Evolutionary conservation across 2,113 vertebrate species (phyloP).

Genomic region (Nycticryphes semicollaris): DNA sequence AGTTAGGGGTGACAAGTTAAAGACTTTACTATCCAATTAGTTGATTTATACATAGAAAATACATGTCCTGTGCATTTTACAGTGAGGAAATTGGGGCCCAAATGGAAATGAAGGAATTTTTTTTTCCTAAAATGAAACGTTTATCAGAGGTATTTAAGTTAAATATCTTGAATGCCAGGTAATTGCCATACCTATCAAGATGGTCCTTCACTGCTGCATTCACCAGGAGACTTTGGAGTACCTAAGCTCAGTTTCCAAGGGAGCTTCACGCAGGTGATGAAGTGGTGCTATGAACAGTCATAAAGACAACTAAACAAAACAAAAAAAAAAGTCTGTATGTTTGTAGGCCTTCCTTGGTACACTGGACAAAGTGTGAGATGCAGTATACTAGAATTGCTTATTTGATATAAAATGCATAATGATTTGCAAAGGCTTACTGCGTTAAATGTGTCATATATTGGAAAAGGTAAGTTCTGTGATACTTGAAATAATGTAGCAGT

Average conservation of each 20-base stretch:
- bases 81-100: background rate
- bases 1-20: background rate
- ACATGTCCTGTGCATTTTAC: background rate
- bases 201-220: background rate
- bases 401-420: background rate
- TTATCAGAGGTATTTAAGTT: background rate
- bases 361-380: background rate
- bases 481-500: background rate
- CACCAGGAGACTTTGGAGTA: background rate
- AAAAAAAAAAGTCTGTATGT: background rate
- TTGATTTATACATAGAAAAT: background rate
- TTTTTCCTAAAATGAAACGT: background rate
- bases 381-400: background rate
- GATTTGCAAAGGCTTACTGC: background rate
- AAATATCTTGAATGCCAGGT: background rate
- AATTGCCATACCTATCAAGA: background rate
- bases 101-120: background rate
- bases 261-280: background rate
- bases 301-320: background rate
- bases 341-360: background rate
- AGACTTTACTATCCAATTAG: background rate
- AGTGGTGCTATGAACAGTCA: background rate
- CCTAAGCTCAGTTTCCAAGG: background rate
- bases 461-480: background rate
- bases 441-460: background rate